These are phyloP conservation scores for Caerostris extrusa DNA, from an alignment of 1,140 invertebrate genomes.

Conservation along the genomic window DNA sequence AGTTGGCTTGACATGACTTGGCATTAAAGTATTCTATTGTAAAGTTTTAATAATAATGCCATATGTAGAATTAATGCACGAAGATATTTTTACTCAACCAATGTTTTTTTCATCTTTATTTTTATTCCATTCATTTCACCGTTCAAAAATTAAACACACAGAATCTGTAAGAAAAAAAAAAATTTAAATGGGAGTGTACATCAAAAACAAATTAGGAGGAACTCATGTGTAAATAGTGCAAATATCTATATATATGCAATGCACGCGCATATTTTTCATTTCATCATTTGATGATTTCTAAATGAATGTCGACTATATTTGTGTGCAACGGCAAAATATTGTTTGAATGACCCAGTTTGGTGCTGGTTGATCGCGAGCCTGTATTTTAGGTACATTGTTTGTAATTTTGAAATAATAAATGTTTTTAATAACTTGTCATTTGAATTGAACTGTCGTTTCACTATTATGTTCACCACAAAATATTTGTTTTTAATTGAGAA, in stretches of 20 bases:
- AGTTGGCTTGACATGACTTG: neutral
- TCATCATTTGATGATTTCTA: neutral
- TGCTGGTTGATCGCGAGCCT: slow-evolving; percentile 7
- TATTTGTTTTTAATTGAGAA: too few relatives aligned
- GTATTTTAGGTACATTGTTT: slow-evolving; percentile 31
- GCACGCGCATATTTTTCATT: slow-evolving; percentile 7
- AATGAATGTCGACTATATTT: neutral
- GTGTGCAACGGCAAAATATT: neutral
- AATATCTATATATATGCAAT: neutral
- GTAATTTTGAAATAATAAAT: slow-evolving; percentile 29
- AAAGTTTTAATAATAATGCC: neutral
- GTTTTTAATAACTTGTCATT: slow-evolving; percentile 1
- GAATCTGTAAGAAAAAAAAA: neutral
- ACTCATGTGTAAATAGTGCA: slow-evolving; percentile 24
- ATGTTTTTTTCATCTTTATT: neutral
- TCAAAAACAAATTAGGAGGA: neutral
- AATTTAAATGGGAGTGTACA: neutral
- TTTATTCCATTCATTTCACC: neutral
- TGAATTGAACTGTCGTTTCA: too few relatives aligned
- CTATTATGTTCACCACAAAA: too few relatives aligned
- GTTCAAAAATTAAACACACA: neutral
- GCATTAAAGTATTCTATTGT: neutral
- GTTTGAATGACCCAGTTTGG: neutral
- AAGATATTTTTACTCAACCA: neutral
- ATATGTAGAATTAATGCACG: neutral